Evolutionary conservation across 2,888 invertebrate genomes (phyloP).

Genomic region (Eulithis prunata): DNA sequence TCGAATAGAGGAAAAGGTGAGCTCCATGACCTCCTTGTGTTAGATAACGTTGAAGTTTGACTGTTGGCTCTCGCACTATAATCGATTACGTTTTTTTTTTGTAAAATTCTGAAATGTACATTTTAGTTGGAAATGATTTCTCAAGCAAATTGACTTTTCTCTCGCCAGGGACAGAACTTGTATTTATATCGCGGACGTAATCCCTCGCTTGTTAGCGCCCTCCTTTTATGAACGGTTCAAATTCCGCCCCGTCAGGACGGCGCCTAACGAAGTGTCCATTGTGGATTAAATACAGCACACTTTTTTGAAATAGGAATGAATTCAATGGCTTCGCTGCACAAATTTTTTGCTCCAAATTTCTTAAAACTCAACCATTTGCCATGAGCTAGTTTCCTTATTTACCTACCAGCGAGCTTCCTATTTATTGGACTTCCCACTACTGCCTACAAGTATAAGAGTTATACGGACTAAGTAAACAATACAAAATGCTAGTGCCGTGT

Average conservation of each 20-base stretch:
- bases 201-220: slow-evolving; percentile 35
- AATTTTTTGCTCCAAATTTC: slow-evolving; percentile 17
- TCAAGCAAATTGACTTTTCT: slow-evolving; percentile 20
- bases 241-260: slow-evolving; percentile 28
- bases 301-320: slow-evolving; percentile 26
- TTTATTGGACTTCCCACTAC: neutral
- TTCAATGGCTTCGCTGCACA: slow-evolving; percentile 18
- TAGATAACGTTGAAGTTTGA: no score
- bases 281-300: slow-evolving; percentile 30
- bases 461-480: neutral
- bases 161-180: slow-evolving; percentile 24
- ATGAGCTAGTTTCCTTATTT: neutral
- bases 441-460: no score
- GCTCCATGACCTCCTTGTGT: no score
- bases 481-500: neutral
- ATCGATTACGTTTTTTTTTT: neutral
- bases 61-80: no score
- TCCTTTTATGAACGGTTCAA: slow-evolving; percentile 33
- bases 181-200: slow-evolving; percentile 22
- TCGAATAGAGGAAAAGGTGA: no score
- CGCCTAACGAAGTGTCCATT: slow-evolving; percentile 37
- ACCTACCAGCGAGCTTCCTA: neutral
- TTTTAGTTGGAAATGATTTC: slow-evolving; percentile 16
- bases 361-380: neutral
- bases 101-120: neutral